phyloP scores from a whole-genome alignment of 2,888 invertebrate species.

The Apoda limacodes region DNA sequence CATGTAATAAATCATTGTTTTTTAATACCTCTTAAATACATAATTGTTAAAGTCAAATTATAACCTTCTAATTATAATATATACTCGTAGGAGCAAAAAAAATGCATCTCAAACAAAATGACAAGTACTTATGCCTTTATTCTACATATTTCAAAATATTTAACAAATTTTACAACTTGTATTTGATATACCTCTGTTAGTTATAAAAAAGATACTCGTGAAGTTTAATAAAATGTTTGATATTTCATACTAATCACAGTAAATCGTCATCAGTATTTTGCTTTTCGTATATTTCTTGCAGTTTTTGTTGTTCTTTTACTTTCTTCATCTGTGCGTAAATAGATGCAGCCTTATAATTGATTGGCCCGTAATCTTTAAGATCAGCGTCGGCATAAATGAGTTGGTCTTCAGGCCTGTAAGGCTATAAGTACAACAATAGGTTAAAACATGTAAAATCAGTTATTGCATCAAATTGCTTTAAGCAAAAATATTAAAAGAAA shows the following conservation, averaged over 20 bases:
- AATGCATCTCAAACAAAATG: too few relatives aligned
- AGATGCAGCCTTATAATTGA: slow-evolving; percentile 91
- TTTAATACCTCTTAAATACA: too few relatives aligned
- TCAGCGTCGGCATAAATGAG: slow-evolving; percentile 92
- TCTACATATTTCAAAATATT: too few relatives aligned
- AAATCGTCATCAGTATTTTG: slow-evolving; percentile 47
- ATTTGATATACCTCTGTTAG: too few relatives aligned
- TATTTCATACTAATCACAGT: slow-evolving; percentile 29
- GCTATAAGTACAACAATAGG: slow-evolving; percentile 62
- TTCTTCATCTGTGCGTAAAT: slow-evolving; percentile 83
- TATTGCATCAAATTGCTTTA: background rate
- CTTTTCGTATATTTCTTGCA: slow-evolving; percentile 56
- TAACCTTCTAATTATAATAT: too few relatives aligned
- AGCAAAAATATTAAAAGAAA: slow-evolving; percentile 3
- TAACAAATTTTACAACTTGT: too few relatives aligned
- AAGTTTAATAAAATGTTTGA: background rate
- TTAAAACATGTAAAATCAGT: slow-evolving; percentile 29
- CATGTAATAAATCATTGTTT: too few relatives aligned
- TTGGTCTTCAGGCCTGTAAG: slow-evolving; percentile 82
- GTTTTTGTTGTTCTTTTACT: slow-evolving; percentile 63
- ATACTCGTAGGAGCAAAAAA: too few relatives aligned
- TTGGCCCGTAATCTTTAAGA: slow-evolving; percentile 90
- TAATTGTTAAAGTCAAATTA: too few relatives aligned
- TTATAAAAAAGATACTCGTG: background rate
- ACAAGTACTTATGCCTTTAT: too few relatives aligned